Conservation (phyloP, 2,888 invertebrate species). For the Arrhopalites spinosus region DNA sequence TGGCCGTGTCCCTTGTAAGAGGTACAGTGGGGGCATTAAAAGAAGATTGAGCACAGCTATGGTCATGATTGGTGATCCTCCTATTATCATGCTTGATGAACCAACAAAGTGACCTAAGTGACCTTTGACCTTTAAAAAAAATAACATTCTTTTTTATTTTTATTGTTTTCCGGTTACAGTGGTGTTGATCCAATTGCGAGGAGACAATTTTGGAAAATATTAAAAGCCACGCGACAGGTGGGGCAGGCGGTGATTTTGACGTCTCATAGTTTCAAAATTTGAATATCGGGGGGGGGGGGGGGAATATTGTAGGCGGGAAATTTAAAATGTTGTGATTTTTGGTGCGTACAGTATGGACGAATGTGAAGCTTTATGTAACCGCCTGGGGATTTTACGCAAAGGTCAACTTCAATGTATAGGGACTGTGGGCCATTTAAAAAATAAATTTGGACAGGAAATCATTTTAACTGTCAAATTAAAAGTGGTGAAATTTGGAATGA, state of each 20-base stretch:
- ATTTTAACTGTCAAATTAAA: conserved; percentile 39
- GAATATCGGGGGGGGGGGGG: too few species aligned
- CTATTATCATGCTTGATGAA: too few species aligned
- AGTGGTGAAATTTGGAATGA: too few species aligned
- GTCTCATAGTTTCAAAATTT: conserved; percentile 69
- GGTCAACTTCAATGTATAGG: conserved; percentile 76
- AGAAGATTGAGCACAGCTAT: conserved; percentile 77
- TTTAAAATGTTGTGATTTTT: too few species aligned
- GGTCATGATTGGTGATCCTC: conserved; percentile 72
- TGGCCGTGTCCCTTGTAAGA: conserved; percentile 41
- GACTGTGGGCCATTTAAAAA: conserved; percentile 72
- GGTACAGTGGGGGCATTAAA: conserved; percentile 77
- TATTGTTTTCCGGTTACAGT: too few species aligned
- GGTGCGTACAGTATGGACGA: conserved; percentile 93
- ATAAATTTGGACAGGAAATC: conserved; percentile 65
- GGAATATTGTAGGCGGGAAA: too few species aligned
- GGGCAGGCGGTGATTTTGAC: conserved; percentile 69
- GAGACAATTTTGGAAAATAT: conserved; percentile 68
- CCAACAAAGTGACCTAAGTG: too few species aligned
- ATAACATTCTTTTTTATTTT: too few species aligned
- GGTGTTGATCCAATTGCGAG: conserved; percentile 73
- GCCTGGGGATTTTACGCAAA: conserved; percentile 75
- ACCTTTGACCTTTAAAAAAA: too few species aligned
- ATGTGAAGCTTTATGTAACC: conserved; percentile 78
- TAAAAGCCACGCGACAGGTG: conserved; percentile 62